Evolutionary conservation across 2,888 invertebrate species (phyloP).

Genomic region (Slavum lentiscoides): DNA sequence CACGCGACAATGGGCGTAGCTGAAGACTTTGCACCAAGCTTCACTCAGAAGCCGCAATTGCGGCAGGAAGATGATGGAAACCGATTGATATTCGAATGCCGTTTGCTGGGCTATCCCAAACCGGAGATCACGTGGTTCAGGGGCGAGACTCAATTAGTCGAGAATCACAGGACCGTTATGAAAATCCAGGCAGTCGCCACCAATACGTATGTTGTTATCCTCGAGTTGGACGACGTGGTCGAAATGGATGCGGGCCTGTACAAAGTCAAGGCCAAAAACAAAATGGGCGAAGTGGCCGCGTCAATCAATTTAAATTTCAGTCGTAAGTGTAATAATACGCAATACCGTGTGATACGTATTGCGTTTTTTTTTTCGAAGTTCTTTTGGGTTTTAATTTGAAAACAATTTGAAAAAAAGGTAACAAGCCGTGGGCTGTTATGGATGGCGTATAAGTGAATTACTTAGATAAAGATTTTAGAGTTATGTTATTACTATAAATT

Average conservation of each 20-base stretch:
- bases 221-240: conserved; percentile 93
- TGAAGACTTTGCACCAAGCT: conserved; percentile 97
- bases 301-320: conserved; percentile 97
- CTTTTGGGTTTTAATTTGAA: no score
- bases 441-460: no score
- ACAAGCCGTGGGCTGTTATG: no score
- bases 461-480: no score
- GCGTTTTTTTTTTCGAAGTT: no score
- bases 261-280: conserved; percentile 95
- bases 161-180: conserved; percentile 84
- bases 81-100: conserved; percentile 91
- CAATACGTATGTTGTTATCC: conserved; percentile 86
- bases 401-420: no score
- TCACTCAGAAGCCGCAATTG: conserved; percentile 96
- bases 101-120: conserved; percentile 82
- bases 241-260: conserved; percentile 95
- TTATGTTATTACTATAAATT: no score
- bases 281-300: conserved; percentile 95
- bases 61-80: conserved; percentile 96
- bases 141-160: conserved; percentile 80
- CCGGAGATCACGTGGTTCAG: conserved; percentile 92
- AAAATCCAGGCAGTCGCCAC: conserved; percentile 83
- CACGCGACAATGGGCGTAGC: conserved; percentile 73
- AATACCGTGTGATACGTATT: no score
- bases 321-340: conserved; percentile 72